phyloP scores from a whole-genome alignment of 2,797 vertebrate species.

The Lerista edwardsae region DNA sequence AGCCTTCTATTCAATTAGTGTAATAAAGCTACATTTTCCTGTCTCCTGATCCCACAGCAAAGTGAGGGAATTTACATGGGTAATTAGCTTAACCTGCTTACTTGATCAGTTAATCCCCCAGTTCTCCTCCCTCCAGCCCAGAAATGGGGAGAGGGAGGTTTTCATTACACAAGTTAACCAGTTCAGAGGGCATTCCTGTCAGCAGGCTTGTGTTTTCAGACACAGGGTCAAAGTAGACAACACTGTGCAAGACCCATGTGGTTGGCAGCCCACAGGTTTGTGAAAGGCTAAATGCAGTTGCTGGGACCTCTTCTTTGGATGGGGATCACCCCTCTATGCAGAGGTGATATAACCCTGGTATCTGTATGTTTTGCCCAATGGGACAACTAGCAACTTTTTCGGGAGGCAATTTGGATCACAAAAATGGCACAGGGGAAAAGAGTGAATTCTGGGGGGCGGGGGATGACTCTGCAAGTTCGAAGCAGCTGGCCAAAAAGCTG shows the following conservation, averaged over 20 bases:
- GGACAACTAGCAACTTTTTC: no score
- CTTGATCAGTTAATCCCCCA: background rate
- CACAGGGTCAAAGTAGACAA: no score
- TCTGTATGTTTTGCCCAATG: no score
- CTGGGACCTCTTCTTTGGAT: no score
- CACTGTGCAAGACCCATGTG: no score
- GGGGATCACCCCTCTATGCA: no score
- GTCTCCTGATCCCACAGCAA: background rate
- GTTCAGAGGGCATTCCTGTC: background rate
- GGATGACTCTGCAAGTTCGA: background rate
- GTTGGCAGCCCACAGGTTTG: no score
- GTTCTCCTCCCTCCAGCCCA: background rate
- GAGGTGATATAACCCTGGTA: background rate
- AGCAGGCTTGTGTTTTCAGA: no score
- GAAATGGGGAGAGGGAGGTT: background rate
- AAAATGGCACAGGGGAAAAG: background rate
- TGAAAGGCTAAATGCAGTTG: no score
- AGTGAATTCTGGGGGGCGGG: background rate
- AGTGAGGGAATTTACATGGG: background rate
- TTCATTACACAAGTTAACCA: background rate
- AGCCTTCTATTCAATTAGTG: background rate
- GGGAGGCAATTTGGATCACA: background rate
- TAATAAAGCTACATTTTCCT: slow-evolving; percentile 25
- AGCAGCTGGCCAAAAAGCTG: background rate
- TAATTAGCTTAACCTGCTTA: slow-evolving; percentile 19